Conservation (phyloP, 2,113 vertebrate genomes). For the Chloebia gouldiae region DNA sequence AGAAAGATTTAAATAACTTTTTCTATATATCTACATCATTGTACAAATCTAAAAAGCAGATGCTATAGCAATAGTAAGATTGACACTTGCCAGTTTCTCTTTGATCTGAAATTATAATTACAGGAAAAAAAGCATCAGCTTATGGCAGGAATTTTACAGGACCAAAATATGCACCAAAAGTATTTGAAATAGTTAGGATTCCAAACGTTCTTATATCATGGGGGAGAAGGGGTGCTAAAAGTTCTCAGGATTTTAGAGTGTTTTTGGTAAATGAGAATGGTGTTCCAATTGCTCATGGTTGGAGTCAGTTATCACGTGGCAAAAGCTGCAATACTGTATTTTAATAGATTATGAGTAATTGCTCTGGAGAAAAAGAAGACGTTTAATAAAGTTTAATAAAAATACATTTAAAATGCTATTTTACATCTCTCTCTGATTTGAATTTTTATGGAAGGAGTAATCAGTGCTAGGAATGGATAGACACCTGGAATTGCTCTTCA, state of each 20-base stretch:
- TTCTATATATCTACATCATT: not conserved
- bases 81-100: not conserved
- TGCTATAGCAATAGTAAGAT: not conserved
- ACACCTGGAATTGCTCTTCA: not conserved
- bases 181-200: not conserved
- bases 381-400: not conserved
- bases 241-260: not conserved
- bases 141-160: not conserved
- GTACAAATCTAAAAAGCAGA: not conserved
- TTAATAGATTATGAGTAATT: not conserved
- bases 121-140: not conserved
- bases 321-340: not conserved
- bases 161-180: not conserved
- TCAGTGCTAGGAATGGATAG: not conserved
- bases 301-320: not conserved
- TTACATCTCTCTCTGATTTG: not conserved
- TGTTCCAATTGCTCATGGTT: not conserved
- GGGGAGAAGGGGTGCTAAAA: not conserved
- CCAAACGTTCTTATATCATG: not conserved
- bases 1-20: not conserved
- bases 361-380: not conserved
- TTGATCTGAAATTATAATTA: not conserved
- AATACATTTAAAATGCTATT: not conserved
- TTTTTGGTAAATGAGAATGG: not conserved
- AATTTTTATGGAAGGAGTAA: not conserved